Conservation (phyloP, 2,888 invertebrate species). For the Troides helena region DNA sequence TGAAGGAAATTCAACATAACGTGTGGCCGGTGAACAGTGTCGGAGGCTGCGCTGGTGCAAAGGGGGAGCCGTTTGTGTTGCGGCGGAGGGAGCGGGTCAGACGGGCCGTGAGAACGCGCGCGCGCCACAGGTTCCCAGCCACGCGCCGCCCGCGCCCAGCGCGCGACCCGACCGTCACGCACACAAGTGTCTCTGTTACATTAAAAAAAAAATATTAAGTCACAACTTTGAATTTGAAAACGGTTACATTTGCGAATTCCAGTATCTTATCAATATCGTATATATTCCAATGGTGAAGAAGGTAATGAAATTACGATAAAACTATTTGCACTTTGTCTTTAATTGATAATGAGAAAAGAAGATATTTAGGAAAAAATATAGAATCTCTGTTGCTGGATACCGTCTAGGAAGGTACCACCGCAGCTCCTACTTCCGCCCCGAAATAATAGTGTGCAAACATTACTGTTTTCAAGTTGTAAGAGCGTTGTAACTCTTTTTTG, state of each 20-base stretch:
- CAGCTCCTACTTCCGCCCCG: too few relatives aligned
- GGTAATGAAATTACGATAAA: too few relatives aligned
- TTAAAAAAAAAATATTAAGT: background rate
- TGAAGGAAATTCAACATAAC: constrained; percentile 26
- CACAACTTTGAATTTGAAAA: background rate
- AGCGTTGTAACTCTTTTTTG: too few relatives aligned
- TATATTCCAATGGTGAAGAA: too few relatives aligned
- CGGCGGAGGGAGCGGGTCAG: constrained; percentile 57
- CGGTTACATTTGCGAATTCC: background rate
- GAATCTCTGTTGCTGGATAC: too few relatives aligned
- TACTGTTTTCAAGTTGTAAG: too few relatives aligned
- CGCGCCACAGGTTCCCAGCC: constrained; percentile 78
- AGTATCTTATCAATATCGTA: too few relatives aligned
- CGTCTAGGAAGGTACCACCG: too few relatives aligned
- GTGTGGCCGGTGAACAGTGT: constrained; percentile 14
- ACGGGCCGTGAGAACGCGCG: constrained; percentile 77
- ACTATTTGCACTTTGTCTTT: too few relatives aligned
- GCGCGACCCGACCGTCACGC: constrained; percentile 42
- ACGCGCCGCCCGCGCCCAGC: constrained; percentile 74
- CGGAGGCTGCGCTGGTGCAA: constrained; percentile 29
- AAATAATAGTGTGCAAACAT: too few relatives aligned
- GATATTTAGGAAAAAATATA: too few relatives aligned
- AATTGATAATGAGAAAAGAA: too few relatives aligned
- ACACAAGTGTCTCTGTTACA: constrained; percentile 23
- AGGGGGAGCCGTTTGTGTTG: constrained; percentile 25